Conservation (phyloP, 2,797 vertebrate genomes). For the Eremophila alpestris region DNA sequence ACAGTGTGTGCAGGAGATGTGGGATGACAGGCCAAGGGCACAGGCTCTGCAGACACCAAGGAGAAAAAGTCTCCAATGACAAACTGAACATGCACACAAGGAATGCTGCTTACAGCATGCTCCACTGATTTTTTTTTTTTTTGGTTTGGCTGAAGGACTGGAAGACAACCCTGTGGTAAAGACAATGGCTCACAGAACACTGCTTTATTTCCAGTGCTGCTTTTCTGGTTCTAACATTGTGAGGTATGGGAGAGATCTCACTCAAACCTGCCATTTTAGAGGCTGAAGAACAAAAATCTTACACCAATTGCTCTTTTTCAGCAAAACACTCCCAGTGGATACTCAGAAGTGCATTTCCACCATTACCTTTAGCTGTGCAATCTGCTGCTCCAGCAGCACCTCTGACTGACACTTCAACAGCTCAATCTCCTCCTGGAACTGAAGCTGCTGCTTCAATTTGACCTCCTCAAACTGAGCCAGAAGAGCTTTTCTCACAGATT, state of each 20-base stretch:
- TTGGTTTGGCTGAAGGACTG: neutral
- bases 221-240: neutral
- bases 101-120: neutral
- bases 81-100: neutral
- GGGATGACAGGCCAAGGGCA: neutral
- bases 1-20: neutral
- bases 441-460: conserved; percentile 77
- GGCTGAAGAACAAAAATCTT: neutral
- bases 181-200: neutral
- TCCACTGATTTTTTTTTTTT: neutral
- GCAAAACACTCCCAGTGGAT: neutral
- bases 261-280: neutral
- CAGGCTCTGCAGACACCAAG: neutral
- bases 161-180: neutral
- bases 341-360: neutral
- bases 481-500: conserved; percentile 67
- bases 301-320: neutral
- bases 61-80: neutral
- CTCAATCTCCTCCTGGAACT: conserved; percentile 83
- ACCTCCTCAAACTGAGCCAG: conserved; percentile 72
- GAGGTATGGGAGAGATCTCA: neutral
- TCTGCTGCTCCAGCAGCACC: conserved; percentile 78
- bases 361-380: conserved; percentile 82
- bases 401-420: conserved; percentile 83
- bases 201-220: neutral